Percentiles rank a stretch among this genome's conserved stretches.
Evolutionary conservation across 2,888 invertebrate genomes (phyloP).

Genomic region (Alsophila aescularia): DNA sequence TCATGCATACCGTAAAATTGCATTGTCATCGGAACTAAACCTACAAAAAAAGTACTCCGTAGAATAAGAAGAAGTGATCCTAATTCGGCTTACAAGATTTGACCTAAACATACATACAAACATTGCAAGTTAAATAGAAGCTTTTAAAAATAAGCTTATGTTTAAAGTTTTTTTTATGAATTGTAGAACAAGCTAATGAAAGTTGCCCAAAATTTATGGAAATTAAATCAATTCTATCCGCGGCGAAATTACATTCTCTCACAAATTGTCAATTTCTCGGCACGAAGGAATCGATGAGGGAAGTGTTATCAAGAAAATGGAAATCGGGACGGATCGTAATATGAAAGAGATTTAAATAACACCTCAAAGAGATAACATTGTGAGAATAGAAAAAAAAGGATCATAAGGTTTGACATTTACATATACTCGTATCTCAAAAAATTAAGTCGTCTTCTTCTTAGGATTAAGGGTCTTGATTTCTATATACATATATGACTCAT

Average conservation of each 20-base stretch:
- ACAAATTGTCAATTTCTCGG: slow-evolving; percentile 23
- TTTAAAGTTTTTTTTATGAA: background rate
- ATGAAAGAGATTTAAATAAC: slow-evolving; percentile 4
- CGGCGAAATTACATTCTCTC: slow-evolving; percentile 13
- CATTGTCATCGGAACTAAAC: no score
- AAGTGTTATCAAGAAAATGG: slow-evolving; percentile 19
- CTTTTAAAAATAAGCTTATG: no score
- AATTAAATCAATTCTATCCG: slow-evolving; percentile 24
- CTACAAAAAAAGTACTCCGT: no score
- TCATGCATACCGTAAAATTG: no score
- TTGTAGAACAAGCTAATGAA: slow-evolving; percentile 11
- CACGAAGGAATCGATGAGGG: slow-evolving; percentile 12
- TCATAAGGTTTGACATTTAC: background rate
- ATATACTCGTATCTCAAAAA: no score
- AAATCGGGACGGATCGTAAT: slow-evolving; percentile 14
- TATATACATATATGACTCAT: no score
- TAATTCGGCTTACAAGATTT: no score
- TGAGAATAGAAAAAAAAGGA: background rate
- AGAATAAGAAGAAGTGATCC: no score
- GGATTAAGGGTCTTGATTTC: no score
- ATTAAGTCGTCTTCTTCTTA: no score
- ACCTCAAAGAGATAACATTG: background rate
- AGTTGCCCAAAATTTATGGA: slow-evolving; percentile 11
- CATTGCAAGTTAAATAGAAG: no score
- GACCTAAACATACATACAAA: no score